Evolutionary conservation across 2,888 invertebrate genomes (phyloP), one percentile per base, ranked within the genome.

Genomic region (Clitarchus hookeri): DNA sequence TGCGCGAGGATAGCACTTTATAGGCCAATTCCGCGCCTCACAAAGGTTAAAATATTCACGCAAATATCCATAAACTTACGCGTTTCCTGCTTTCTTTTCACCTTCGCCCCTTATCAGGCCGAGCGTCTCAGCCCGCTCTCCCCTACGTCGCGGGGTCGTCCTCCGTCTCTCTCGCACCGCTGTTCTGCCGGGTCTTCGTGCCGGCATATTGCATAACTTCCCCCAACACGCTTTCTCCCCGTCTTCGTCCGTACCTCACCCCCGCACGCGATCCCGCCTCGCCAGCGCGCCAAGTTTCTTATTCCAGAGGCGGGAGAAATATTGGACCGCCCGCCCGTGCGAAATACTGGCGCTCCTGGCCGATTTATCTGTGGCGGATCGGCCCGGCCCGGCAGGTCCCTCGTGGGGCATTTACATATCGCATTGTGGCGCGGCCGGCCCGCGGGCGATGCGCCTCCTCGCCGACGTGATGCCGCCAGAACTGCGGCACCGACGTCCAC

Each of bases 131-230:
- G 65, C 16, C 65, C 65, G 8, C 16, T 23, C 23, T 65, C 16
- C 65, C 65, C n/a, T 9, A n/a, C 65, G 53, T 6, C 19, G 53
- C 8, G n/a, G 16, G 16, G 16, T 48, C 6, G 16, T 48, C 16
- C 16, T 48, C 48, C 23, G 8, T 65, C 65, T 65, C 16, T n/a
- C 65, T 65, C 65, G 53, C 19, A 16, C 36, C 13, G 8, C 12
- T 8, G 19, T 65, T 65, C 65, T n/a, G n/a, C 65, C 16, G n/a
- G 65, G 16, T 65, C 65, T 65, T 65, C 65, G 65, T 65, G 65
- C 65, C 65, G 65, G 65, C 65, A 65, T 65, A 65, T 65, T 65
- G 65, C 65, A 65, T 65, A 65, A 65, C 65, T 65, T 65, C 23
- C n/a, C 65, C 65, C 65, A 16, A 9, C 65, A 9, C 65, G 19